These are phyloP conservation scores for Neoseiulus cucumeris DNA, from an alignment of 1,140 invertebrate species.

Conservation along the genomic window DNA sequence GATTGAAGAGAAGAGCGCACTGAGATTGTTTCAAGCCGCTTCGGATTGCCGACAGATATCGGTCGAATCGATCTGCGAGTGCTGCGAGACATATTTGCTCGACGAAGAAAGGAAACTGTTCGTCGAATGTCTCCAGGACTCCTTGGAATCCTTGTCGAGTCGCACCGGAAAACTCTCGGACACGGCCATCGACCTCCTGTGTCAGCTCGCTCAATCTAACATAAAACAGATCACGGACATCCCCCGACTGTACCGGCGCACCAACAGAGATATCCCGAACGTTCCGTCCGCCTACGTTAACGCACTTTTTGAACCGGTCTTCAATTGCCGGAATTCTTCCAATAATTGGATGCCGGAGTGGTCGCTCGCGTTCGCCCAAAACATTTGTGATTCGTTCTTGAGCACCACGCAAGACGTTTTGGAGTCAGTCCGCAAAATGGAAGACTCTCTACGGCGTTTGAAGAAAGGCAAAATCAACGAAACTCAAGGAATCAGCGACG, in stretches of 20 bases:
- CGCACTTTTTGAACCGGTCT: conserved; percentile 38
- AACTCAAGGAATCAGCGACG: conserved; percentile 41
- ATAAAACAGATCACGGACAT: conserved; percentile 56
- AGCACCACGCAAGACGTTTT: conserved; percentile 56
- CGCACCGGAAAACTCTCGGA: background rate
- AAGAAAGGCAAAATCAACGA: conserved; percentile 56
- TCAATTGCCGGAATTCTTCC: conserved; percentile 15
- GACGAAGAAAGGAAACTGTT: background rate
- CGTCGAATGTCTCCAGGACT: background rate
- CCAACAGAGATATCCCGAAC: conserved; percentile 62
- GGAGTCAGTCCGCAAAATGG: conserved; percentile 77
- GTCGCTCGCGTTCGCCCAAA: conserved; percentile 37
- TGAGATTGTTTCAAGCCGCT: background rate
- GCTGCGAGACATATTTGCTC: background rate
- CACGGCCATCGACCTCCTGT: conserved; percentile 12
- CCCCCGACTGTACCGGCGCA: conserved; percentile 72
- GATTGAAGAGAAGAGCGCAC: conserved; percentile 26
- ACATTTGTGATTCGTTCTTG: conserved; percentile 39
- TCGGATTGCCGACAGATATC: background rate
- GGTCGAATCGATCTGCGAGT: conserved; percentile 10
- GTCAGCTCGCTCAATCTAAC: conserved; percentile 18
- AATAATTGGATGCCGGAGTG: conserved; percentile 24
- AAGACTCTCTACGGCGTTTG: conserved; percentile 66
- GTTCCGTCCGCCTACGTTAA: conserved; percentile 56
- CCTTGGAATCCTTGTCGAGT: background rate